phyloP scores from a whole-genome alignment of 2,888 invertebrate genomes.

The Carpatolechia fugitivella region DNA sequence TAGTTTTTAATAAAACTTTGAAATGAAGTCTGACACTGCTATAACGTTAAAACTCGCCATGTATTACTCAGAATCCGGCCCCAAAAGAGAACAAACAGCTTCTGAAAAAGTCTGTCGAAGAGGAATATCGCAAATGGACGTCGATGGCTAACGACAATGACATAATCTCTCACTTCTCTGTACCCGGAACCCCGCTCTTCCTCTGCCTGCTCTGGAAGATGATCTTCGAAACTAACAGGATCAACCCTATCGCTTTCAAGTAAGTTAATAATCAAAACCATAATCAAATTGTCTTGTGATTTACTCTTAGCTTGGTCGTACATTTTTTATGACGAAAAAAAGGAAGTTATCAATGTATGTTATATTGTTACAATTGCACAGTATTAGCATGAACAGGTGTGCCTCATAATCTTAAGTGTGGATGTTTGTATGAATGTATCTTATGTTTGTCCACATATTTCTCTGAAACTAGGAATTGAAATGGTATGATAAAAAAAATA shows the following conservation, averaged over 20 bases:
- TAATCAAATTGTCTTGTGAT: too few species aligned
- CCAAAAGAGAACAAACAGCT: slow-evolving; percentile 94
- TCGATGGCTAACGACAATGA: slow-evolving; percentile 98
- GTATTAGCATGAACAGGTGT: too few species aligned
- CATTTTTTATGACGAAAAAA: too few species aligned
- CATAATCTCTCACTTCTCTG: slow-evolving; percentile 96
- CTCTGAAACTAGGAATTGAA: too few species aligned
- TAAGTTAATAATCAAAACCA: slow-evolving; percentile 52
- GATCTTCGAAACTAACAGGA: slow-evolving; percentile 95
- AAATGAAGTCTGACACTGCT: neutral
- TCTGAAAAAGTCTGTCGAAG: slow-evolving; percentile 94
- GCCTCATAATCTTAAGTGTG: too few species aligned
- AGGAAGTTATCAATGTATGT: too few species aligned
- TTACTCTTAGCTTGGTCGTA: too few species aligned
- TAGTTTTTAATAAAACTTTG: too few species aligned
- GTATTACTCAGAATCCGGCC: slow-evolving; percentile 82
- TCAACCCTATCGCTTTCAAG: slow-evolving; percentile 97
- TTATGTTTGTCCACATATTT: too few species aligned
- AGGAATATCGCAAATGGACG: slow-evolving; percentile 97
- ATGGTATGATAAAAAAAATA: too few species aligned
- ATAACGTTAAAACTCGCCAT: slow-evolving; percentile 10
- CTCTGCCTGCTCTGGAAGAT: slow-evolving; percentile 97
- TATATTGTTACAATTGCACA: too few species aligned
- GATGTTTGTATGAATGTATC: too few species aligned
- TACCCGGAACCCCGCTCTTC: slow-evolving; percentile 95